Conservation (phyloP, 2,113 vertebrate genomes). For the Antechinus stuartii region DNA sequence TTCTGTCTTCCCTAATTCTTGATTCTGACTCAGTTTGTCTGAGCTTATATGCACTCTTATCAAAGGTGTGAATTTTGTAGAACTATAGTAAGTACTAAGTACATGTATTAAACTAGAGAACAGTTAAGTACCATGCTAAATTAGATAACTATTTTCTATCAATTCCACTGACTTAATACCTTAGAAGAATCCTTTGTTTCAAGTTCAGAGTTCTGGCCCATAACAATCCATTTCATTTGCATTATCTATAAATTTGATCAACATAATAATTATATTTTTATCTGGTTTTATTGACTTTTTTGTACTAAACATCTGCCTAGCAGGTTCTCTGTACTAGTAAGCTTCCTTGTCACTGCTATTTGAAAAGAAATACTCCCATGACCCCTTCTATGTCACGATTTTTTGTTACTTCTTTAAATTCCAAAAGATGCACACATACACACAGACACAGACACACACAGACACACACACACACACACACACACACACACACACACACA, state of each 20-base stretch:
- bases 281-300: neutral
- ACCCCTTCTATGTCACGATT: neutral
- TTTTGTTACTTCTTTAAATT: neutral
- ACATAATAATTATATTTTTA: neutral
- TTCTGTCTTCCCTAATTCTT: too few relatives aligned
- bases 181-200: too few relatives aligned
- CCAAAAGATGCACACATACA: neutral
- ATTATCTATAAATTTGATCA: neutral
- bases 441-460: conserved; percentile 6
- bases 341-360: neutral
- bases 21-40: too few relatives aligned
- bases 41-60: too few relatives aligned
- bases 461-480: conserved; percentile 2
- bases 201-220: too few relatives aligned
- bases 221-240: neutral
- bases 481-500: too few relatives aligned
- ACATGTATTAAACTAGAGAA: too few relatives aligned
- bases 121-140: too few relatives aligned
- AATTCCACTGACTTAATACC: too few relatives aligned
- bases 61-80: too few relatives aligned
- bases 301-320: neutral
- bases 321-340: neutral
- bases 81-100: too few relatives aligned
- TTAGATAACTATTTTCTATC: too few relatives aligned
- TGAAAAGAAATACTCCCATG: neutral